Base-by-base conservation (phyloP, 1,140 invertebrate genomes). In the Zaprionus ghesquierei region DNA sequence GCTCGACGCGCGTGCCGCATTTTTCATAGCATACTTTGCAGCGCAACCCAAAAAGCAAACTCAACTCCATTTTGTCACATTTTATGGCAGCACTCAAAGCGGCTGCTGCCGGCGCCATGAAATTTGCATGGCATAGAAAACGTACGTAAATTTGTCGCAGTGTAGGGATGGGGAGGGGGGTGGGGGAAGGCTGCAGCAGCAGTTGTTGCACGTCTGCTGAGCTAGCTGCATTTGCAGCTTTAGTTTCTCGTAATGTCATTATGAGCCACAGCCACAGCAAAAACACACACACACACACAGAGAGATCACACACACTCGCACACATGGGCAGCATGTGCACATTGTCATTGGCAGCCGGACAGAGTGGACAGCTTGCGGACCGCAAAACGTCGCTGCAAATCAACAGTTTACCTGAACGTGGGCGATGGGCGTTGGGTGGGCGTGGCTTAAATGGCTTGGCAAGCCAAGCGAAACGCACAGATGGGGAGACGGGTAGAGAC, bases 321-420 rank as follows among this genome's bases (percentile, higher is more conserved):
- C 4, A 35, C 33, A 35, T 31, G n/a, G 27, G 9, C 22, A 60
- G 25, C 33, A 46, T 60, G 35, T 69, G 31, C 51, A 51, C 46
- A 58, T 56, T 73, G 69, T 63, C 64, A 64, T 27, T 29, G 46
- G 46, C 65, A 75, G 65, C 13, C 41, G 38, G 12, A 35, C 25
- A 22, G 33, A 10, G 44, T 25, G 27, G 13, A 12, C 22, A 51
- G 44, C 15, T n/a, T n/a, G 35, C 33, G 27, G 49, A 73, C 53
- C 77, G 51, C 73, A 75, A 60, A 59, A 68, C 44, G 75, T 64
- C 84, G 79, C 84, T 62, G 51, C 73, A 79, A 80, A 87, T 89
- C 84, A 87, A 89, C 84, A 84, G 84, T 84, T 87, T 87, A 89
- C 84, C 85, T 89, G 66, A 69, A 61, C 51, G 73, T 75, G 69